A percentile compares a stretch with the other conserved stretches of the same genome.
These are phyloP conservation scores for Nephila pilipes DNA, from an alignment of 1,140 invertebrate species.

Conservation along the genomic window DNA sequence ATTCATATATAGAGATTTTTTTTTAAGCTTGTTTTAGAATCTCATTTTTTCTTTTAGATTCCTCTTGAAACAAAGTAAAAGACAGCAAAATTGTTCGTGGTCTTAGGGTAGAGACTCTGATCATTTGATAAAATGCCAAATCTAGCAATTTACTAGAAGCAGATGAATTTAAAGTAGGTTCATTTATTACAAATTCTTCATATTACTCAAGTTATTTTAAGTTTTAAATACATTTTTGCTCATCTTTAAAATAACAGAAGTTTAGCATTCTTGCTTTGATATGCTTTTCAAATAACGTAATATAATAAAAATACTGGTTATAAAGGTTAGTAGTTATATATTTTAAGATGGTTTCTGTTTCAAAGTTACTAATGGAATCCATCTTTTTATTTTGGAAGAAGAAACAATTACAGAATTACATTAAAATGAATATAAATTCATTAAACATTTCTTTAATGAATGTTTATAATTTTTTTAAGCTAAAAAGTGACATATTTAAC, in stretches of 20 bases:
- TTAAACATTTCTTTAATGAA: too few relatives aligned
- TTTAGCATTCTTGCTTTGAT: too few relatives aligned
- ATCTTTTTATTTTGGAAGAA: too few relatives aligned
- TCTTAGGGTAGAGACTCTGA: constrained; percentile 56
- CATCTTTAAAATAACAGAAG: not conserved
- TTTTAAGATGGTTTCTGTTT: too few relatives aligned
- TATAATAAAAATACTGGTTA: too few relatives aligned
- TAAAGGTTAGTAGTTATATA: too few relatives aligned
- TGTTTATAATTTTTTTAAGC: too few relatives aligned
- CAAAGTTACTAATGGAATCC: too few relatives aligned
- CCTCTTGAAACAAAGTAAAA: constrained; percentile 60
- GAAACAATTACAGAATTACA: too few relatives aligned
- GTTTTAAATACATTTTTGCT: not conserved
- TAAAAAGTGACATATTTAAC: too few relatives aligned
- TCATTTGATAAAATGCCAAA: constrained; percentile 32
- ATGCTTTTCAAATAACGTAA: too few relatives aligned
- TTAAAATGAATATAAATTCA: too few relatives aligned
- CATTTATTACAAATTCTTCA: not conserved
- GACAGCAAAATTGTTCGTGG: constrained; percentile 68
- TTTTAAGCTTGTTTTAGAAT: not conserved
- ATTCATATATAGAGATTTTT: not conserved
- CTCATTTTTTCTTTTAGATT: constrained; percentile 21
- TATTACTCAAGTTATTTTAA: not conserved
- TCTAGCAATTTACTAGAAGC: constrained; percentile 31
- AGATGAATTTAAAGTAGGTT: constrained; percentile 64